Base-by-base conservation (phyloP, 2,797 vertebrate genomes). In the Antrozous pallidus region DNA sequence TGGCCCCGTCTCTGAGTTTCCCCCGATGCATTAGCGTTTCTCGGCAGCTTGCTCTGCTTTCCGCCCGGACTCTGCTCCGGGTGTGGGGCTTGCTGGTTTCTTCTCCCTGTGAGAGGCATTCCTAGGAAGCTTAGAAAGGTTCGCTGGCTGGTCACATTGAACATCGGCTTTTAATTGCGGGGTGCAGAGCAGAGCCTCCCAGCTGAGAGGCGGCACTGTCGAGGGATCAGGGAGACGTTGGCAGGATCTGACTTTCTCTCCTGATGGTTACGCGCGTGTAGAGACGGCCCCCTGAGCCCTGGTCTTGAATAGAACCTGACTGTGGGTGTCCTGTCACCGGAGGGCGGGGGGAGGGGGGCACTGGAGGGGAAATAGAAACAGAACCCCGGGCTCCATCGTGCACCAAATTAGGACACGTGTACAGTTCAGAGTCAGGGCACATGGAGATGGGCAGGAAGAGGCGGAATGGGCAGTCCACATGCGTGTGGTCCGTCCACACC, bases 11-110 rank as follows among this genome's bases (percentile, higher is more conserved):
- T 79, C 36, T 73, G 14, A 61, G 36, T 10, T 54, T 22, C 51
- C 8, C 51, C n/a, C n/a, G n/a, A n/a, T n/a, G 36, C 0, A 73
- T 65, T 42, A 22, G 8, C 22, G 11, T 51, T 74, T 74, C 9
- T 84, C 40, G 11, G 11, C 63, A 20, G 42, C 16, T 77, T 31
- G n/a, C 10, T 54, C 91, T 90, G 36, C 78, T 74, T 88, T 85
- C 16, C 33, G 33, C 2, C 4, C 14, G 56, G 28, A 24, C 38
- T 36, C 84, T 91, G 18, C 4, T 18, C 14, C 40, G 80, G 83
- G 40, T 26, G 1, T 38, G 13, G 22, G 26, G 42, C 42, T 51
- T 38, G 14, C 51, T 65, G 75, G 33, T 24, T 54, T 93, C 33
- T 28, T 5, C 75, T 11, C 74, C 85, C 78, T n/a, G 28, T 49